Conservation (phyloP, 2,113 vertebrate species). For the Piaya cayana region DNA sequence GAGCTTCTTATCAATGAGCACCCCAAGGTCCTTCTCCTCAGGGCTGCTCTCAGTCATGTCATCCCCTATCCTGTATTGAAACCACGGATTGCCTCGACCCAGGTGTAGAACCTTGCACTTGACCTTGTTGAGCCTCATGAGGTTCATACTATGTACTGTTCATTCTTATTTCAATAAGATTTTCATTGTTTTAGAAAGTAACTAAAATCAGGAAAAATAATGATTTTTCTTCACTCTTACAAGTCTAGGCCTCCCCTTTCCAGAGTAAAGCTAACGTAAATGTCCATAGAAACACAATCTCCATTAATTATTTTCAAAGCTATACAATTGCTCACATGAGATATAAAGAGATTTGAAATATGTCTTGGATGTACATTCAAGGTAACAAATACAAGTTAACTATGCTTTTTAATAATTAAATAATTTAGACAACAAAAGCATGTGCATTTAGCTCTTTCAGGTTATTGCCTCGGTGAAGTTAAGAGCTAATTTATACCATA, state of each 20-base stretch:
- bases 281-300: background rate
- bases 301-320: background rate
- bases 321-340: background rate
- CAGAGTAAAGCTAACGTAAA: background rate
- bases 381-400: background rate
- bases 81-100: too few relatives aligned
- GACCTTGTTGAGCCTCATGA: too few relatives aligned
- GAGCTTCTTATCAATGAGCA: too few relatives aligned
- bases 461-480: background rate
- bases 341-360: background rate
- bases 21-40: too few relatives aligned
- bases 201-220: background rate
- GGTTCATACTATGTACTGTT: background rate
- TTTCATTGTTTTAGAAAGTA: background rate
- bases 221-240: background rate
- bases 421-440: background rate
- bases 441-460: background rate
- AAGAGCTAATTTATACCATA: background rate
- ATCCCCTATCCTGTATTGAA: too few relatives aligned
- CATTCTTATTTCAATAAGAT: background rate
- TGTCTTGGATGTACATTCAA: background rate
- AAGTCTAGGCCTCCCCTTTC: background rate
- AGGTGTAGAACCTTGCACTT: too few relatives aligned
- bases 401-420: background rate
- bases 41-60: too few relatives aligned